phyloP scores from a whole-genome alignment of 2,888 invertebrate genomes.

The Stegana nigrithorax region DNA sequence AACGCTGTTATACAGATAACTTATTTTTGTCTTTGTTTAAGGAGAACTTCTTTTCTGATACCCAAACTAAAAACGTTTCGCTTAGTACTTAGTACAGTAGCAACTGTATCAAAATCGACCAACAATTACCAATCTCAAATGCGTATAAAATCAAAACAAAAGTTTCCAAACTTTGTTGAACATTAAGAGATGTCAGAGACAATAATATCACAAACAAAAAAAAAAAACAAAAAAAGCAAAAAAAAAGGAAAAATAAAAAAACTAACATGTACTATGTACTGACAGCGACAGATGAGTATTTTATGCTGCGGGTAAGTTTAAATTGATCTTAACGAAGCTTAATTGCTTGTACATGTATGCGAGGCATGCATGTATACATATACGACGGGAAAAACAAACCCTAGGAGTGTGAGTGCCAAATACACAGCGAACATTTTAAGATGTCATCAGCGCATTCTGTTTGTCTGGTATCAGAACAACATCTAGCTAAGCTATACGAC shows the following conservation, averaged over 20 bases:
- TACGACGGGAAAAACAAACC: constrained; percentile 43
- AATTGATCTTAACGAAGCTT: constrained; percentile 70
- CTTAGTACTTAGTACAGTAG: no score
- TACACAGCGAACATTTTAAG: constrained; percentile 35
- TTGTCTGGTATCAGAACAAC: no score
- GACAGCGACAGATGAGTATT: constrained; percentile 25
- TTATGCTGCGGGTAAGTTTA: constrained; percentile 69
- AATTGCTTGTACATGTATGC: constrained; percentile 67
- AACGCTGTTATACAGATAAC: no score
- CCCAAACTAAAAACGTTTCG: no score
- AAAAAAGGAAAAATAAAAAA: not conserved
- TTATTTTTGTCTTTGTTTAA: no score
- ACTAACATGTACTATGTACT: not conserved
- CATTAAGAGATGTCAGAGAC: no score
- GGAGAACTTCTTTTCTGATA: no score
- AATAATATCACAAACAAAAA: no score
- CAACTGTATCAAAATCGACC: no score
- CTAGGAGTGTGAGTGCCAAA: constrained; percentile 5
- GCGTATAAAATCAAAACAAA: not conserved
- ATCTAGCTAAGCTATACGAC: no score
- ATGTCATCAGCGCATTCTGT: no score
- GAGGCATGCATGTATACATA: constrained; percentile 55
- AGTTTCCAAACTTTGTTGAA: no score
- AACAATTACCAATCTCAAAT: not conserved
- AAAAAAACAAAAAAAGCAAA: constrained; percentile 2